phyloP scores from a whole-genome alignment of 2,888 invertebrate genomes.

The Sesia apiformis region DNA sequence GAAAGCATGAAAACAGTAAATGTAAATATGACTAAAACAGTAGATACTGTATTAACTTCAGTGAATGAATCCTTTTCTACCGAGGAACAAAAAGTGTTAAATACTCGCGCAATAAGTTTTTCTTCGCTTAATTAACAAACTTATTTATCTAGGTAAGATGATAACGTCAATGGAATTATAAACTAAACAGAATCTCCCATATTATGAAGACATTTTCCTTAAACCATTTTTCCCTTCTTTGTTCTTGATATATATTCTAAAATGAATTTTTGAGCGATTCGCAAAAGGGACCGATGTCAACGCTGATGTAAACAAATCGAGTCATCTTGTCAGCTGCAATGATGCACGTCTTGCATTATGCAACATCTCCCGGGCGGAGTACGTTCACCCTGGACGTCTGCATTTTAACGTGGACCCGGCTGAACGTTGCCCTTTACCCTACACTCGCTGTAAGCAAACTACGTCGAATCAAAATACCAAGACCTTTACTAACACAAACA shows the following conservation, averaged over 20 bases:
- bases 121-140: too few species aligned
- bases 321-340: constrained; percentile 29
- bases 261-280: constrained; percentile 7
- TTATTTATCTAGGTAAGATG: too few species aligned
- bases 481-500: too few species aligned
- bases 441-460: constrained; percentile 16
- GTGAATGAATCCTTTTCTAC: too few species aligned
- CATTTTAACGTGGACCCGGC: constrained; percentile 21
- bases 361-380: constrained; percentile 31
- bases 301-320: constrained; percentile 17
- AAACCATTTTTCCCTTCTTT: constrained; percentile 1
- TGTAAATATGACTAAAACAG: too few species aligned
- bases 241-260: constrained; percentile 1
- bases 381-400: constrained; percentile 56
- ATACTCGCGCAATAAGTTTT: too few species aligned
- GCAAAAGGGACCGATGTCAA: constrained; percentile 19
- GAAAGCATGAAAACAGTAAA: too few species aligned
- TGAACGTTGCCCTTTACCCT: constrained; percentile 23
- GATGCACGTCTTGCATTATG: constrained; percentile 51
- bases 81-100: too few species aligned
- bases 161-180: too few species aligned
- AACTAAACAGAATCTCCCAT: too few species aligned
- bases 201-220: neutral
- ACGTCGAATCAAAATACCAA: constrained; percentile 5
- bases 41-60: too few species aligned